These are phyloP conservation scores for Hafferia zeledoni DNA, from an alignment of 2,797 vertebrate genomes.

Conservation along the genomic window DNA sequence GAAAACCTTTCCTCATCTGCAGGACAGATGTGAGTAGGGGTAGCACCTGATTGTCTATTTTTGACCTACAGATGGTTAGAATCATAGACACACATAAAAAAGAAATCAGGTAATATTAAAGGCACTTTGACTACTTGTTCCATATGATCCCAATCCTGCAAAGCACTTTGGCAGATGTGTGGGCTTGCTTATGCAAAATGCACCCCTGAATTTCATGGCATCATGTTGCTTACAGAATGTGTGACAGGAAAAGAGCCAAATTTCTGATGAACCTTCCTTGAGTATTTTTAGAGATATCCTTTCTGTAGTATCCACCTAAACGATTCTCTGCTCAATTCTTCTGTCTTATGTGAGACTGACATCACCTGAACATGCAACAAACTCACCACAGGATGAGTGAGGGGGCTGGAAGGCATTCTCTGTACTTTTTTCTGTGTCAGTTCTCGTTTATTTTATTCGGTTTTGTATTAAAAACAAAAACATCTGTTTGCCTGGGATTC, in stretches of 20 bases:
- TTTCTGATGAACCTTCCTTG: neutral
- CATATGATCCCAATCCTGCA: constrained; percentile 28
- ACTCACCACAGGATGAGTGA: neutral
- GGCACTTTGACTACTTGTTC: constrained; percentile 62
- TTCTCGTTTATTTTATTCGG: neutral
- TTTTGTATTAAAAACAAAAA: neutral
- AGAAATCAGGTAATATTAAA: constrained; percentile 63
- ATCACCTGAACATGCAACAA: neutral
- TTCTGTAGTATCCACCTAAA: neutral
- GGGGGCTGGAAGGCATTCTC: neutral
- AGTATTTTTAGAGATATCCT: neutral
- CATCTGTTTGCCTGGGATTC: neutral
- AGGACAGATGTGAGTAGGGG: constrained; percentile 20
- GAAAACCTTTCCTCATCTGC: constrained; percentile 38
- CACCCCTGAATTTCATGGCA: neutral
- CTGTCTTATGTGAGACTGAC: neutral
- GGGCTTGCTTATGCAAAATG: neutral
- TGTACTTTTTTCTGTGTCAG: neutral
- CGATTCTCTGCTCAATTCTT: neutral
- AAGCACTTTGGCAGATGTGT: constrained; percentile 26
- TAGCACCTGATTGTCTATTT: constrained; percentile 53
- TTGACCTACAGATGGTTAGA: constrained; percentile 60
- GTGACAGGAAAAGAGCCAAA: neutral
- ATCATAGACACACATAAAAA: constrained; percentile 46
- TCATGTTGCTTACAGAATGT: rapidly evolving